These are phyloP conservation scores for Alectura lathami DNA, from an alignment of 2,113 vertebrate genomes.

Conservation along the genomic window DNA sequence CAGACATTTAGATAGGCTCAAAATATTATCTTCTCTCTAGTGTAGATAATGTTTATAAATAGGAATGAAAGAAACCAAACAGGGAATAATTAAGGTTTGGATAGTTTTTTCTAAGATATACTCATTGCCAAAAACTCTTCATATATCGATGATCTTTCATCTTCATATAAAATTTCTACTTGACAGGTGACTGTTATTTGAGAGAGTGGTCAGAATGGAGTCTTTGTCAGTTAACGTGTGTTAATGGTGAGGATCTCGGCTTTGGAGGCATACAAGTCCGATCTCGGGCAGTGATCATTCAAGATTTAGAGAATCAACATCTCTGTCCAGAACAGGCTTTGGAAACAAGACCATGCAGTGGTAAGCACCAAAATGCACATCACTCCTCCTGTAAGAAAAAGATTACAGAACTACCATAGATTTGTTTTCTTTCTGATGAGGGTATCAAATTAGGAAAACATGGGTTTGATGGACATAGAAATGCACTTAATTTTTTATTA, in stretches of 20 bases:
- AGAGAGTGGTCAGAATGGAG: constrained; percentile 98
- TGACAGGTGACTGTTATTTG: constrained; percentile 93
- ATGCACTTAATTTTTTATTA: background rate
- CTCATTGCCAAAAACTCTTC: background rate
- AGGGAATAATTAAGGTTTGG: background rate
- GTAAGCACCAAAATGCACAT: constrained; percentile 71
- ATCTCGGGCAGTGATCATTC: constrained; percentile 89
- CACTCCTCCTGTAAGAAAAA: background rate
- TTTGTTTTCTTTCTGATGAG: background rate
- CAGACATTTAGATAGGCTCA: background rate
- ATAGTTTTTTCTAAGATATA: background rate
- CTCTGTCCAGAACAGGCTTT: constrained; percentile 91
- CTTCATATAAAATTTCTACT: background rate
- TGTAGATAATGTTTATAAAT: background rate
- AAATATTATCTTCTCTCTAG: background rate
- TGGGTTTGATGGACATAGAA: background rate
- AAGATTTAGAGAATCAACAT: constrained; percentile 92
- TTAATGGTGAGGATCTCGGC: constrained; percentile 88
- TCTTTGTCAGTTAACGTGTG: constrained; percentile 89
- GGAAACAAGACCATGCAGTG: constrained; percentile 88
- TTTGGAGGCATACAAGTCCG: constrained; percentile 90
- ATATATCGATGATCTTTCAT: background rate
- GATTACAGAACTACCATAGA: background rate
- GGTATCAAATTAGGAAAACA: background rate
- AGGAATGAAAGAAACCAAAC: background rate